Conservation (phyloP, 2,113 vertebrate genomes). For the Gopherus flavomarginatus region DNA sequence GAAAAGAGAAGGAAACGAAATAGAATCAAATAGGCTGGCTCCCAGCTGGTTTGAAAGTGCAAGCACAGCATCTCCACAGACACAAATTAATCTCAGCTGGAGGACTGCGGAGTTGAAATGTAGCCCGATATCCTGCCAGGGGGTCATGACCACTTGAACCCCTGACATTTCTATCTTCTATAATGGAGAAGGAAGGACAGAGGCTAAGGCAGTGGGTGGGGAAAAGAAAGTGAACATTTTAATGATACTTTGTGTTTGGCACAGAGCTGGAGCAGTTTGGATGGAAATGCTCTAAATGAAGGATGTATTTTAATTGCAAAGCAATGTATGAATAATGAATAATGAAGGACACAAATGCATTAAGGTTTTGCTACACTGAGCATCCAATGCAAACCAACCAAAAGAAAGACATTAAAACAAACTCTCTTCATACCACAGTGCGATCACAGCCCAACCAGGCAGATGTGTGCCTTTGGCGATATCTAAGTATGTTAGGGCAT, state of each 20-base stretch:
- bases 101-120: neutral
- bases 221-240: neutral
- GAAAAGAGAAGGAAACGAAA: neutral
- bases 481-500: accelerated
- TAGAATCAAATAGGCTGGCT: neutral
- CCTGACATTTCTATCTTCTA: neutral
- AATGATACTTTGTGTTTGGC: neutral
- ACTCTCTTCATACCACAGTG: accelerated
- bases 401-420: neutral
- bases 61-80: neutral
- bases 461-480: neutral
- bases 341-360: slow-evolving; percentile 16
- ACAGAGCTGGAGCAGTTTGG: neutral
- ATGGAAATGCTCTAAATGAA: neutral
- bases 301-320: neutral
- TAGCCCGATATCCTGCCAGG: accelerated
- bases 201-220: accelerated
- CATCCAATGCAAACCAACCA: neutral
- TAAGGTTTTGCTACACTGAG: neutral
- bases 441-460: accelerated
- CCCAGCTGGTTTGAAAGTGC: neutral
- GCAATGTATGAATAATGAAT: neutral
- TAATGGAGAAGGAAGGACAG: neutral
- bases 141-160: neutral
- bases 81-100: neutral